Base-by-base conservation (phyloP, 2,797 vertebrate species). In the Anomalospiza imberbis region DNA sequence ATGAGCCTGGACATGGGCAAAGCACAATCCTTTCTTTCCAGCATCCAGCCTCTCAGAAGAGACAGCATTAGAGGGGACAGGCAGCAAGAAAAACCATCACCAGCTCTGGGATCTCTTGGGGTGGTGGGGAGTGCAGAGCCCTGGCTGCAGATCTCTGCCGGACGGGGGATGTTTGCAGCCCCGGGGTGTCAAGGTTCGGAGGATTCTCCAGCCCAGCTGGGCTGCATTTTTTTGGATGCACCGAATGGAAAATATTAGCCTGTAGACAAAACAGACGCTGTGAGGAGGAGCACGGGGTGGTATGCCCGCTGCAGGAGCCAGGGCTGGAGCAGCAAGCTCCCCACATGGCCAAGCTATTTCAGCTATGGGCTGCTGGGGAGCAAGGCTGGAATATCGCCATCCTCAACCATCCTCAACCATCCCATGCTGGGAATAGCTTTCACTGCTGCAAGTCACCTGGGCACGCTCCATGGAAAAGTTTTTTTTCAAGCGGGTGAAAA, bases 231-330 rank as follows among this genome's bases (percentile, higher is more conserved):
- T 91, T 93, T 93, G 92, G 95, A 91, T 72, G 45, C 24, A 50
- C 34, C 0, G 1, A 71, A 62, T 53, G 95, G 96, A 97, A 98
- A 97, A 91, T 96, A 91, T 94, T 80, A 96, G 31, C n/a, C 75
- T 20, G 7, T 18, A 38, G 73, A 77, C 60, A 66, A 85, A 96
- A 73, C 72, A 77, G 67, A 71, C 0, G 1, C 75, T 76, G 78
- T 57, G 77, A 91, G 91, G 76, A 71, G 40, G 67, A 48, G 79
- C 34, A 5, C 1, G 7, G 71, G 62, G 40, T 9, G 0, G 48
- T 12, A 2, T 18, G 92, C 29, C 40, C 1, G 2, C 72, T 60
- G 89, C 70, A 85, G 70, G 75, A 94, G 61, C 60, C 0, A 0
- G 34, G 36, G 53, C 73, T 83, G 55, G 76, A 79, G 89, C 62